Evolutionary conservation across 1,140 invertebrate genomes (phyloP), one percentile per base, ranked within the genome.

Genomic region (Pissodes strobi): DNA sequence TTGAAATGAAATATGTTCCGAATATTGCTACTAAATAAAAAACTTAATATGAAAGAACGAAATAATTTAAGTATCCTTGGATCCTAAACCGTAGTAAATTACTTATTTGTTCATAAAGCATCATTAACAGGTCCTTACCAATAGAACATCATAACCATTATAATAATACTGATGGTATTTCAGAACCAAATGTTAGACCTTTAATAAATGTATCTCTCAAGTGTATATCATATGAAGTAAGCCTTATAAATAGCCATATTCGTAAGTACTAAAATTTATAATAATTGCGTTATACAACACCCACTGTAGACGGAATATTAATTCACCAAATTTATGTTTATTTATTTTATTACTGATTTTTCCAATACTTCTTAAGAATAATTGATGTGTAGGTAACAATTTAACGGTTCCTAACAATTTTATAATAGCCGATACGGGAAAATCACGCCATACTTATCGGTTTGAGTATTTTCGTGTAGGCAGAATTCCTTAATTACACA

Each of bases 341-440:
- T 59, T 59, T 59, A 59, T 59, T 59, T 59, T 59, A 59, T 59
- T 48, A 59, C 56, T 25, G 17, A 48, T 46, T 58, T 58, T n/a
- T n/a, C 38, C 27, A 38, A 38, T 58, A 46, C 56, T 59, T 57
- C 18, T 43, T 18, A 22, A 48, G 23, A 22, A 48, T 59, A 57
- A 57, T 41, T 43, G 41, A 34, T 59, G 56, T 59, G 56, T 59
- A 59, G 56, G 56, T 59, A 59, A 59, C 27, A 59, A 59, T 59
- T 59, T 59, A 59, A 59, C 56, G 56, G 56, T 46, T 46, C 18
- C 56, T 4, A 46, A 46, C 25, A 48, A 21, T 19, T 46, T 46
- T 48, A 46, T 59, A 59, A 59, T 46, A 39, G 15, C 13, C 23
- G 41, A 46, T 30, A 46, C 27, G 21, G 27, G 41, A 59, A 59